These are phyloP conservation scores for Congeria kusceri DNA, from an alignment of 2,888 invertebrate genomes.

Conservation along the genomic window DNA sequence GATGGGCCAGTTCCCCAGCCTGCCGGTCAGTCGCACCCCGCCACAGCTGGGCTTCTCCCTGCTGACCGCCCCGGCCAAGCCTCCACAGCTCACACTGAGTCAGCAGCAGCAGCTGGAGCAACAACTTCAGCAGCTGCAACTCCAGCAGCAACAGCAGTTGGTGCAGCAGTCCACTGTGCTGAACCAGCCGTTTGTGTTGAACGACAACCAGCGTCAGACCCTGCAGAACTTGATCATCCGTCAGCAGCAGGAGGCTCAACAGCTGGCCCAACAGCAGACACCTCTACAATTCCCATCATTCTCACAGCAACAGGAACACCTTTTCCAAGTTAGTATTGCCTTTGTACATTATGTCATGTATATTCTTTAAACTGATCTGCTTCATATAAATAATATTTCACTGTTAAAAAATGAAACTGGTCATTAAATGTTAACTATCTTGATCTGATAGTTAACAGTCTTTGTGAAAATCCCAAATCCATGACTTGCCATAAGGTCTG, in stretches of 20 bases:
- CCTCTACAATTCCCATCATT: slow-evolving; percentile 73
- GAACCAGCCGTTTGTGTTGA: slow-evolving; percentile 56
- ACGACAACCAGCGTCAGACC: slow-evolving; percentile 64
- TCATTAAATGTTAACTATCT: no score
- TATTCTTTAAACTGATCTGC: no score
- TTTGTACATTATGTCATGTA: no score
- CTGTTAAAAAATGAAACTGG: no score
- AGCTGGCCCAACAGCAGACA: slow-evolving; percentile 69
- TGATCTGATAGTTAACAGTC: no score
- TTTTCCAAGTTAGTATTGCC: slow-evolving; percentile 73
- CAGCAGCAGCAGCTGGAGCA: slow-evolving; percentile 86
- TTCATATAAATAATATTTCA: no score
- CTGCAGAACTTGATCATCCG: slow-evolving; percentile 69
- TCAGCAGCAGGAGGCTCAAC: slow-evolving; percentile 71
- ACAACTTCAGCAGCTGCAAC: slow-evolving; percentile 70
- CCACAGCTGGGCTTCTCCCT: slow-evolving; percentile 19
- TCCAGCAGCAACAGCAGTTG: slow-evolving; percentile 57
- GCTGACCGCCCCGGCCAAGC: slow-evolving; percentile 47
- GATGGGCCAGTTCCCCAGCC: slow-evolving; percentile 27
- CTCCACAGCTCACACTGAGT: slow-evolving; percentile 51
- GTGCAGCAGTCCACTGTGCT: slow-evolving; percentile 46
- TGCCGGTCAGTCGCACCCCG: slow-evolving; percentile 24
- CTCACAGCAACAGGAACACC: slow-evolving; percentile 78
- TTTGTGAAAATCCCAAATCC: no score
- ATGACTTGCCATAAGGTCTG: no score